Base-by-base conservation (phyloP, 2,888 invertebrate genomes). In the Hesperia comma region DNA sequence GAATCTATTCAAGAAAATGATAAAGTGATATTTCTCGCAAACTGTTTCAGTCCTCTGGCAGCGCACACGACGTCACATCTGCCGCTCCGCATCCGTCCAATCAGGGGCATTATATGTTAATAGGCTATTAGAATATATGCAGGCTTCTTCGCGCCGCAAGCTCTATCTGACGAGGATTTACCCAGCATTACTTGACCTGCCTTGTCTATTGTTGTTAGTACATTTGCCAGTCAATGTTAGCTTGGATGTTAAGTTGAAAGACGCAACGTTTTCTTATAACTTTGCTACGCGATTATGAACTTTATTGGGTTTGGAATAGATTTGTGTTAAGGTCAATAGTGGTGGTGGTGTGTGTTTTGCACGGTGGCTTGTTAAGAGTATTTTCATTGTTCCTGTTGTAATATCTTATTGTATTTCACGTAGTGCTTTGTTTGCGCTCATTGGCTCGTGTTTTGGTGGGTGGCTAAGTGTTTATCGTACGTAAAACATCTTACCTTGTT, bases 81-180 rank as follows among this genome's bases (percentile, higher is more conserved):
- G 86, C 90, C 88, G 86, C 84, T 81, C 87, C 87, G 88, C 88
- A 91, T 90, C 88, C 89, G 89, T 91, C 94, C 94, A 94, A 94
- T 94, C 94, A 94, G 93, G 89, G 76, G 87, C 87, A 93, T 92
- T 92, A 92, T 92, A 93, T 93, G 92, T 91, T 92, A 92, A 93
- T 92, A 88, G 88, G 85, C 90, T 87, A 92, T 93, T 93, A 92
- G 90, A 92, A 92, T 92, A 92, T 86, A 86, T 84, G 80, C 84
- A 79, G 79, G 81, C 81, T 81, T 83, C 85, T 86, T 86, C 87
- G 86, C 87, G 82, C 86, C 82, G 83, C 51, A n/a, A 41, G 57
- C 77, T 77, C 77, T 82, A 84, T 84, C 83, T 78, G 74, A 75
- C 26, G 26, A 26, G 26, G 3, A 26, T 4, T 2, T 72, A 74